Conservation (phyloP, 2,113 vertebrate genomes). For the Perognathus longimembris region DNA sequence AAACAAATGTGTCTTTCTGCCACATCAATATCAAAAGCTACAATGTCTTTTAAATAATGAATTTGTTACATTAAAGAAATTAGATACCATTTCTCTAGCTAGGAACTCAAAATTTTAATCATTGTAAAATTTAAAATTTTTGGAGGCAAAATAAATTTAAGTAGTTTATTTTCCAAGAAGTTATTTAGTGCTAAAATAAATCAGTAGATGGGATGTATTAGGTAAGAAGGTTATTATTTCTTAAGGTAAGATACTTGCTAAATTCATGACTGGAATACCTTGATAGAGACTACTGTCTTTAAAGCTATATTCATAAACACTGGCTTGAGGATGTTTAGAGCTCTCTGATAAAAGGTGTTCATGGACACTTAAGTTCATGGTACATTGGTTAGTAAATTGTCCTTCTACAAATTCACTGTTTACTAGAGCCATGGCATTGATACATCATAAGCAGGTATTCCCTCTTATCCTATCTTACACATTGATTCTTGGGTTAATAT, state of each 20-base stretch:
- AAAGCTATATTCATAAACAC: background rate
- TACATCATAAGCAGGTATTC: background rate
- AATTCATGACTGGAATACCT: no score
- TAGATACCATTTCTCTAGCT: background rate
- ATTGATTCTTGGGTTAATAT: background rate
- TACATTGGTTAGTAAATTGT: background rate
- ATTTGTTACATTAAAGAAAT: background rate
- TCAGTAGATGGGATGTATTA: background rate
- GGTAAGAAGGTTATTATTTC: background rate
- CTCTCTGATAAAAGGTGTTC: background rate
- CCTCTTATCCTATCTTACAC: background rate
- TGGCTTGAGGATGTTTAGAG: background rate
- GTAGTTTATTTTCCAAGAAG: background rate
- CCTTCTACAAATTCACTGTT: background rate
- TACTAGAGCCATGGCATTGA: background rate
- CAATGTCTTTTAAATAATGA: background rate
- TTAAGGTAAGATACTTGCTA: background rate
- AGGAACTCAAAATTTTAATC: background rate
- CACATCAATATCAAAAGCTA: background rate
- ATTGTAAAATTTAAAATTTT: background rate
- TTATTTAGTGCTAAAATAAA: background rate
- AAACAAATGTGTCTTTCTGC: background rate
- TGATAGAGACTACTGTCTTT: background rate
- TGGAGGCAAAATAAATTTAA: background rate
- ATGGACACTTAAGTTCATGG: background rate